Conservation (phyloP, 2,888 invertebrate genomes). For the Eristalis intricaria region DNA sequence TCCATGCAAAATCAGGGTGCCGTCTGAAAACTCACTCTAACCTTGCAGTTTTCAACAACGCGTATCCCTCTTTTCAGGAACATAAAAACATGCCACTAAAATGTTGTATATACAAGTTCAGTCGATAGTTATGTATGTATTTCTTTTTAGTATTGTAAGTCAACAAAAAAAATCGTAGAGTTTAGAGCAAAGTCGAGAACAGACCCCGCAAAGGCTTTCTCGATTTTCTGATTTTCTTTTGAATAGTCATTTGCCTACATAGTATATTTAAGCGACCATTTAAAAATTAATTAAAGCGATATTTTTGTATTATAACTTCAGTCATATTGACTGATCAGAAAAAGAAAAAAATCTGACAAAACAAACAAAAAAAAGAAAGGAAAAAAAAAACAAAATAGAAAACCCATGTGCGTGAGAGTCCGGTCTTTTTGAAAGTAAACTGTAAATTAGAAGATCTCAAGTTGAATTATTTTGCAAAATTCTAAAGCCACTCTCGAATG, state of each 20-base stretch:
- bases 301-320: conserved; percentile 72
- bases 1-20: not conserved
- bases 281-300: conserved; percentile 31
- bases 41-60: not conserved
- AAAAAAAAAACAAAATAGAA: conserved; percentile 8
- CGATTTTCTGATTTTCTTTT: conserved; percentile 36
- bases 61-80: not conserved
- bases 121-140: conserved; percentile 28
- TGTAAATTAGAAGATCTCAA: conserved; percentile 65
- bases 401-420: conserved; percentile 31
- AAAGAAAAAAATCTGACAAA: conserved; percentile 19
- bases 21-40: not conserved
- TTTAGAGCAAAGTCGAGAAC: conserved; percentile 21
- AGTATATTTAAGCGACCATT: conserved; percentile 63
- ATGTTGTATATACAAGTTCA: conserved; percentile 56
- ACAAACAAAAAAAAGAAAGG: conserved; percentile 19
- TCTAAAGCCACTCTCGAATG: conserved; percentile 42
- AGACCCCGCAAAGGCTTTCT: conserved; percentile 8
- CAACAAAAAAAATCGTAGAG: conserved; percentile 42
- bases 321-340: conserved; percentile 77
- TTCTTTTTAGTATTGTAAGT: conserved; percentile 58
- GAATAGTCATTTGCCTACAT: conserved; percentile 66
- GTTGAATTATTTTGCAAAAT: conserved; percentile 50
- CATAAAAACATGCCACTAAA: conserved; percentile 44
- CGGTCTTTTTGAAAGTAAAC: conserved; percentile 38